Evolutionary conservation across 1,140 invertebrate genomes (phyloP).

Genomic region (Thaumatotibia leucotreta): DNA sequence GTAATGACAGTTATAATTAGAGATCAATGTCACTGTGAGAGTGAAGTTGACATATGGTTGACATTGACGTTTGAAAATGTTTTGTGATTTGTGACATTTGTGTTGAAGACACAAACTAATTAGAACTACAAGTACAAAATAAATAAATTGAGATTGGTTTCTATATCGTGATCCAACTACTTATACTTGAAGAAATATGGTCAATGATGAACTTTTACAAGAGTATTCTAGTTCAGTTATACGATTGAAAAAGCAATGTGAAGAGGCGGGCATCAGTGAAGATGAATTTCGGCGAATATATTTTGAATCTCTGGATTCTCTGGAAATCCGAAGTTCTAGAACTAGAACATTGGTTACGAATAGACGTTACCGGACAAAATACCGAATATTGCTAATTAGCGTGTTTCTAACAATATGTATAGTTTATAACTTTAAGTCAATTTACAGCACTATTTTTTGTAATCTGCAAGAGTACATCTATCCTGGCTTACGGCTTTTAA

Average conservation of each 20-base stretch:
- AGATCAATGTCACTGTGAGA: too few species aligned
- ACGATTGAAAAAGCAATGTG: slow-evolving; percentile 41
- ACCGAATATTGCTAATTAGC: slow-evolving; percentile 21
- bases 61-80: too few species aligned
- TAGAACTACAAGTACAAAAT: too few species aligned
- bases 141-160: too few species aligned
- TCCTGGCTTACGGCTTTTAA: slow-evolving; percentile 79
- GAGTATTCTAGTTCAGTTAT: slow-evolving; percentile 49
- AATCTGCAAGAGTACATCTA: slow-evolving; percentile 84
- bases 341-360: slow-evolving; percentile 1
- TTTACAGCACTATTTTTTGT: slow-evolving; percentile 77
- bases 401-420: slow-evolving; percentile 22
- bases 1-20: too few species aligned
- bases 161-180: too few species aligned
- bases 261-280: slow-evolving; percentile 63
- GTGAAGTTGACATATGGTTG: too few species aligned
- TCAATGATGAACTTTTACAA: slow-evolving; percentile 33
- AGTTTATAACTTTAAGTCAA: slow-evolving; percentile 57
- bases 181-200: slow-evolving; percentile 25
- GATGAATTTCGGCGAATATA: slow-evolving; percentile 76
- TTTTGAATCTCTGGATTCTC: slow-evolving; percentile 66
- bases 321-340: slow-evolving; percentile 32
- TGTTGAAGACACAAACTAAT: too few species aligned
- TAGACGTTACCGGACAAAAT: slow-evolving; percentile 19
- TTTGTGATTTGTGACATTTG: too few species aligned